Conservation (phyloP, 1,140 invertebrate species). For the Drosophila lacertosa region DNA sequence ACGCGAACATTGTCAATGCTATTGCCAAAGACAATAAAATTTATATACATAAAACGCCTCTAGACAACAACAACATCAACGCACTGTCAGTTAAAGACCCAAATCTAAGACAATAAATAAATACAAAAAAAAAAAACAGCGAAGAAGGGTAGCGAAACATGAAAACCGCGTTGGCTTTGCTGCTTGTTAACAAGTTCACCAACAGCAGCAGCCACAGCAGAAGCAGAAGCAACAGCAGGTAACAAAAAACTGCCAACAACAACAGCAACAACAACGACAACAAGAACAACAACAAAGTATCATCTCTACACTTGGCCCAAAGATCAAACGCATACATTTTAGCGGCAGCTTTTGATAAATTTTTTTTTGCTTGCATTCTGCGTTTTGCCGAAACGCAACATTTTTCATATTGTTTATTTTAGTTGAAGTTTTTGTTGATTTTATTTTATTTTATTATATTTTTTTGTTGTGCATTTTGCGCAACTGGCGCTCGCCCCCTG, state of each 20-base stretch:
- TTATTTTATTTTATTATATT: constrained; percentile 13
- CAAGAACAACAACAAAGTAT: constrained; percentile 40
- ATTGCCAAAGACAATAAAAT: constrained; percentile 75
- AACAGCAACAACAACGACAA: too few species aligned
- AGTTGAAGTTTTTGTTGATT: constrained; percentile 37
- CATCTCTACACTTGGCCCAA: constrained; percentile 57
- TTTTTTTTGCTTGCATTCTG: constrained; percentile 45
- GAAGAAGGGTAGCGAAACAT: constrained; percentile 63
- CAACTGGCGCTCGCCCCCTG: constrained; percentile 72
- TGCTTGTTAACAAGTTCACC: constrained; percentile 77
- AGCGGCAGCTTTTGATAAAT: constrained; percentile 80
- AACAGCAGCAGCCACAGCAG: constrained; percentile 49
- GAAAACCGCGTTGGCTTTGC: constrained; percentile 58
- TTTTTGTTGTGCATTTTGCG: constrained; percentile 44
- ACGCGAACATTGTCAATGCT: constrained; percentile 67
- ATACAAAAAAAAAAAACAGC: constrained; percentile 10
- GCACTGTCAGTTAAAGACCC: constrained; percentile 49
- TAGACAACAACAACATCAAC: constrained; percentile 20
- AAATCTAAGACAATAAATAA: constrained; percentile 79
- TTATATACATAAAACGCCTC: constrained; percentile 69
- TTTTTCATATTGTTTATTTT: constrained; percentile 74
- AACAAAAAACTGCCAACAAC: constrained; percentile 37
- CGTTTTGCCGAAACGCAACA: constrained; percentile 58
- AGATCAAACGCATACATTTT: constrained; percentile 79
- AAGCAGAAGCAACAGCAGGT: constrained; percentile 47